Evolutionary conservation across 2,888 invertebrate genomes (phyloP).

Genomic region (Iselma pallidipennis): DNA sequence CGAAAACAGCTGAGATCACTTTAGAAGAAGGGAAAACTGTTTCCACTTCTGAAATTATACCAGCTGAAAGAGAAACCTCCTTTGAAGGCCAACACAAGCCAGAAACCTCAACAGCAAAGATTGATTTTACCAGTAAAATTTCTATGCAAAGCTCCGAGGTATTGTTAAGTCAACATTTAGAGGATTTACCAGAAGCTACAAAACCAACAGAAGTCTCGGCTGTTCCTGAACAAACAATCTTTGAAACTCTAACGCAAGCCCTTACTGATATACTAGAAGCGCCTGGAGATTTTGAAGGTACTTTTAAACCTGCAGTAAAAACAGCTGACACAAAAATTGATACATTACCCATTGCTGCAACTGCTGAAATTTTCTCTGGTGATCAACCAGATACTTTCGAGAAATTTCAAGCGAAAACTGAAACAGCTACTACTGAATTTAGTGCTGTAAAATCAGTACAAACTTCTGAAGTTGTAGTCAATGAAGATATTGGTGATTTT

Average conservation of each 20-base stretch:
- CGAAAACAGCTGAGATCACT: slow-evolving; percentile 53
- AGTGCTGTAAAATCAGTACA: slow-evolving; percentile 51
- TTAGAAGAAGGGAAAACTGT: slow-evolving; percentile 54
- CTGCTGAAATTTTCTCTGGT: slow-evolving; percentile 60
- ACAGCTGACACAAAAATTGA: slow-evolving; percentile 59
- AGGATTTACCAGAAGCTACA: slow-evolving; percentile 24
- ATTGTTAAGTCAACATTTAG: slow-evolving; percentile 31
- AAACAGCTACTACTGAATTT: slow-evolving; percentile 47
- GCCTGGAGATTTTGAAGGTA: slow-evolving; percentile 44
- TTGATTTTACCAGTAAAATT: slow-evolving; percentile 53
- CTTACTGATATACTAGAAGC: slow-evolving; percentile 35
- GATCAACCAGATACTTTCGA: slow-evolving; percentile 53
- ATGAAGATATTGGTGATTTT: slow-evolving; percentile 42
- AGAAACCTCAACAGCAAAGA: slow-evolving; percentile 43
- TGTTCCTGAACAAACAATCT: slow-evolving; percentile 29
- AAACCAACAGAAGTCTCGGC: slow-evolving; percentile 32
- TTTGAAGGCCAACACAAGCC: slow-evolving; percentile 49
- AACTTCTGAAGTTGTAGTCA: slow-evolving; percentile 44
- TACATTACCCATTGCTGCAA: slow-evolving; percentile 62
- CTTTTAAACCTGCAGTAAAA: slow-evolving; percentile 59
- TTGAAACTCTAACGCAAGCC: slow-evolving; percentile 35
- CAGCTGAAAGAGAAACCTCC: slow-evolving; percentile 57
- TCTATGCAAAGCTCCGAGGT: slow-evolving; percentile 54
- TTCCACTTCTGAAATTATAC: slow-evolving; percentile 57
- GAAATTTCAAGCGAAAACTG: slow-evolving; percentile 31